phyloP scores from a whole-genome alignment of 1,140 invertebrate species.

The Ericerus pela region DNA sequence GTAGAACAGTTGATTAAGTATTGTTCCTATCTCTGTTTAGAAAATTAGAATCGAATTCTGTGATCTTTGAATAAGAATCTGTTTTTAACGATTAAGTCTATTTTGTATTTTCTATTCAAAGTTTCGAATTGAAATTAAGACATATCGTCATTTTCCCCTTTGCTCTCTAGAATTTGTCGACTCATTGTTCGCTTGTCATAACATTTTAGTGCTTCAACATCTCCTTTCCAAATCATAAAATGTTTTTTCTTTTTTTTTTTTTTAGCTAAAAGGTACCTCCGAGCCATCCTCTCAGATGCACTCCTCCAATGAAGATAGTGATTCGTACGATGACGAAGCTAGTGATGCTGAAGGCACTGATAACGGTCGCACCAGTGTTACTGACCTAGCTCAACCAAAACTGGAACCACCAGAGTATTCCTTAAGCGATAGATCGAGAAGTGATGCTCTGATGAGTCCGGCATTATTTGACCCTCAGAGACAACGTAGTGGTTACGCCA shows the following conservation, averaged over 20 bases:
- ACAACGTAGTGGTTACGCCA: not conserved
- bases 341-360: constrained; percentile 50
- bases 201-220: not conserved
- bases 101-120: too few relatives aligned
- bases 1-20: too few relatives aligned
- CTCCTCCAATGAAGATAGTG: constrained; percentile 56
- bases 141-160: too few relatives aligned
- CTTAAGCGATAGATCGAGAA: not conserved
- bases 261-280: constrained; percentile 31
- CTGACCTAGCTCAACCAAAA: constrained; percentile 16
- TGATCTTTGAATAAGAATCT: too few relatives aligned
- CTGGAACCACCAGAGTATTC: not conserved
- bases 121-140: too few relatives aligned
- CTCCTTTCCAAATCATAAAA: too few relatives aligned
- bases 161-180: not conserved
- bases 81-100: too few relatives aligned
- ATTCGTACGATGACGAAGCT: constrained; percentile 31
- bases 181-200: too few relatives aligned
- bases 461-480: not conserved
- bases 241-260: constrained; percentile 16
- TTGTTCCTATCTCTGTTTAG: too few relatives aligned
- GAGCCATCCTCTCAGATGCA: constrained; percentile 43
- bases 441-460: not conserved
- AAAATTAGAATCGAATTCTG: too few relatives aligned
- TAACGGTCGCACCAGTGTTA: constrained; percentile 36